These are phyloP conservation scores for Heliocidaris tuberculata DNA, from an alignment of 35 echinoderm and acorn worm species.

Conservation along the genomic window DNA sequence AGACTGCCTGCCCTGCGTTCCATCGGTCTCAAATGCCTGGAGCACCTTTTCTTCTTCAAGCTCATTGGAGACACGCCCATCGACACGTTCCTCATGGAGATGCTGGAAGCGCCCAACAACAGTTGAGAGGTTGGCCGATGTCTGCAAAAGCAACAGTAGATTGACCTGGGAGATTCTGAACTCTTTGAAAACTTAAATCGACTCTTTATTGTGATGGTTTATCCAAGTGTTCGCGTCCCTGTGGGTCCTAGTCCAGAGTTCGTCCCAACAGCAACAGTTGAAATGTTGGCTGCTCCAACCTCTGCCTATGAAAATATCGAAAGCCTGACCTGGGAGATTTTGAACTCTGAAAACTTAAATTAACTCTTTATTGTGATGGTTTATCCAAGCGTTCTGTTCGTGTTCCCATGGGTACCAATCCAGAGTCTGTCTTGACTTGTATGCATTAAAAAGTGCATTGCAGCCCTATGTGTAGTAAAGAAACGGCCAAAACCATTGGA, in stretches of 20 bases:
- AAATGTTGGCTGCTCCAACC: background rate
- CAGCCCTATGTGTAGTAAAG: background rate
- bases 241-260: background rate
- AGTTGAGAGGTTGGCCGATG: conserved; percentile 58
- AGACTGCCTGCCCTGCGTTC: conserved; percentile 95
- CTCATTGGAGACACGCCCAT: conserved; percentile 98
- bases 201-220: conserved; percentile 4
- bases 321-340: background rate
- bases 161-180: background rate
- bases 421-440: background rate
- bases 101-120: conserved; percentile 98
- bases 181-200: background rate
- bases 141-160: background rate
- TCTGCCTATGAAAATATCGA: background rate
- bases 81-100: conserved; percentile 99
- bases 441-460: background rate
- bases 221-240: background rate
- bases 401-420: background rate
- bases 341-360: background rate
- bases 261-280: conserved; percentile 75
- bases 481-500: background rate
- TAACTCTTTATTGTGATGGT: background rate
- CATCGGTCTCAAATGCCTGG: conserved; percentile 98
- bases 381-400: background rate
- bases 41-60: conserved; percentile 97